Conservation (phyloP, 2,113 vertebrate genomes). For the Nesogale talazaci region DNA sequence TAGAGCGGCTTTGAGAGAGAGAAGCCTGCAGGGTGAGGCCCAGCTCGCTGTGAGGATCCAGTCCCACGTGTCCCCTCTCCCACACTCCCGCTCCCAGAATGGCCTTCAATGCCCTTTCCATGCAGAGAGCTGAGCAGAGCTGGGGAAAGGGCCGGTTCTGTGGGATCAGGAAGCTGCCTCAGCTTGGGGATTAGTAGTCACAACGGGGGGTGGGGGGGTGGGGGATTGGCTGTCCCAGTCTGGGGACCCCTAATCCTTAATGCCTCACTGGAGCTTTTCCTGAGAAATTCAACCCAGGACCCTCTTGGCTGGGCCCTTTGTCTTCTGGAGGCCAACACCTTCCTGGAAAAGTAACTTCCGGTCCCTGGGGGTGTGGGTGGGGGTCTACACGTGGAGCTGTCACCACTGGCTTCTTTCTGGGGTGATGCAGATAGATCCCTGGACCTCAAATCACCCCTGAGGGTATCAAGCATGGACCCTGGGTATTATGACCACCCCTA, state of each 20-base stretch:
- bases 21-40: not conserved
- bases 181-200: conserved; percentile 43
- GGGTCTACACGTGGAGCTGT: rapidly evolving
- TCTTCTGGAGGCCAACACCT: conserved; percentile 33
- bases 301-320: conserved; percentile 7
- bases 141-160: conserved; percentile 11
- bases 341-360: not conserved
- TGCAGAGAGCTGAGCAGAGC: not conserved
- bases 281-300: conserved; percentile 57
- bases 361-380: not conserved
- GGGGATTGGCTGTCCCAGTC: not conserved
- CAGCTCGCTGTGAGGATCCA: not conserved
- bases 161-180: conserved; percentile 47
- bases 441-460: not conserved
- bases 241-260: conserved; percentile 59
- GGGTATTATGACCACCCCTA: not conserved
- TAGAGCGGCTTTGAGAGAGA: not conserved
- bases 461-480: not conserved
- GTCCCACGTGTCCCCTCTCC: rapidly evolving
- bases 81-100: not conserved
- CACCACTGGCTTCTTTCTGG: not conserved
- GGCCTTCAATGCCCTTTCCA: not conserved
- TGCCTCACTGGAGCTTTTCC: conserved; percentile 66
- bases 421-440: not conserved
- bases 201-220: too few relatives aligned